Evolutionary conservation across 2,888 invertebrate species (phyloP).

Genomic region (Apotomis betuletana): DNA sequence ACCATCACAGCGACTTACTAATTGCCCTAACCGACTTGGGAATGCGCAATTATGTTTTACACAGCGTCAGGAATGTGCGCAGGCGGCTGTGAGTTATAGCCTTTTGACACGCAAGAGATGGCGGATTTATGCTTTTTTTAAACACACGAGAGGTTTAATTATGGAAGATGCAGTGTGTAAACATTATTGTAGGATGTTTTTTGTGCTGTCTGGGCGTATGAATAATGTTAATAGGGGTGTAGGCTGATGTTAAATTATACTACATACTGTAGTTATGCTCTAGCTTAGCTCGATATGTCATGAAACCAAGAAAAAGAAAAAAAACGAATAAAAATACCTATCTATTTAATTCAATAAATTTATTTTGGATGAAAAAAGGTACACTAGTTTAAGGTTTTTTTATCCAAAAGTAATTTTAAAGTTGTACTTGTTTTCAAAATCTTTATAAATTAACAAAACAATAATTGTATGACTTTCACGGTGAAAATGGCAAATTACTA

Average conservation of each 20-base stretch:
- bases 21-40: conserved; percentile 34
- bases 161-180: conserved; percentile 11
- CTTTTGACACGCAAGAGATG: conserved; percentile 35
- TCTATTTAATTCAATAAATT: too few species aligned
- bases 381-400: too few species aligned
- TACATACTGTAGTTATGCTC: neutral
- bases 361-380: too few species aligned
- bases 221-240: conserved; percentile 5
- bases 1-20: conserved; percentile 24
- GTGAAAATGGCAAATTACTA: too few species aligned
- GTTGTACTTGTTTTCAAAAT: too few species aligned
- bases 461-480: too few species aligned
- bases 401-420: too few species aligned
- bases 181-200: conserved; percentile 8
- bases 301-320: too few species aligned
- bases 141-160: neutral
- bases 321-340: too few species aligned
- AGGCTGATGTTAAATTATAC: neutral
- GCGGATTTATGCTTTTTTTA: conserved; percentile 30
- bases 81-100: conserved; percentile 39
- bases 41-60: conserved; percentile 39
- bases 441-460: too few species aligned
- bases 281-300: too few species aligned
- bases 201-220: neutral
- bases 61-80: conserved; percentile 35